phyloP scores from a whole-genome alignment of 2,113 vertebrate genomes.

The Myrmecophaga tridactyla region DNA sequence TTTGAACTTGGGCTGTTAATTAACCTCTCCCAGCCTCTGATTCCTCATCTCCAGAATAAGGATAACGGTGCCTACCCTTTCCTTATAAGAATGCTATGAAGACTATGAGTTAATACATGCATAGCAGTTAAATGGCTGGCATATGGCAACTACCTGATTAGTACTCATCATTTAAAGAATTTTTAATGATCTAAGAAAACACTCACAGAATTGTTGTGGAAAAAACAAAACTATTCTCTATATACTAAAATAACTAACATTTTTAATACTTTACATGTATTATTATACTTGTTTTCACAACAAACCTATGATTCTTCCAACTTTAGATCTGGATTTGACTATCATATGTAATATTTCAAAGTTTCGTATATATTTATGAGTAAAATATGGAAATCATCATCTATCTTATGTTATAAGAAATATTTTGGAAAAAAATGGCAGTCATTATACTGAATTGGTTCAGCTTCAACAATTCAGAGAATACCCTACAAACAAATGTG shows the following conservation, averaged over 20 bases:
- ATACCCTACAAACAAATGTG: neutral
- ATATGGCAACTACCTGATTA: neutral
- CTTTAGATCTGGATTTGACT: neutral
- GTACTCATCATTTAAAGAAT: neutral
- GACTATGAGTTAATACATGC: neutral
- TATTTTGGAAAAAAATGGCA: neutral
- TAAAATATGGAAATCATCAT: neutral
- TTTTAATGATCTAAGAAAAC: neutral
- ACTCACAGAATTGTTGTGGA: neutral
- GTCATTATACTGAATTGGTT: neutral
- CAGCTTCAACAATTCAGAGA: constrained; percentile 10
- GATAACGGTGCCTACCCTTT: neutral
- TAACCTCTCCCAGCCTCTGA: neutral
- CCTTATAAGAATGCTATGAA: neutral
- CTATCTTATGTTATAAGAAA: neutral
- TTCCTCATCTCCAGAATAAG: neutral
- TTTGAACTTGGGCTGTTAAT: neutral
- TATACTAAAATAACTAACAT: neutral
- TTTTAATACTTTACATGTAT: neutral
- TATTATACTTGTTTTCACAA: neutral
- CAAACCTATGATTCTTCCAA: neutral
- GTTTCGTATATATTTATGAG: neutral
- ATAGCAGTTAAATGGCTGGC: neutral
- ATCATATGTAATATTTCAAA: neutral
- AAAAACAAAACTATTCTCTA: neutral